phyloP scores from a whole-genome alignment of 1,140 invertebrate species.

The Trichogramma pretiosum region DNA sequence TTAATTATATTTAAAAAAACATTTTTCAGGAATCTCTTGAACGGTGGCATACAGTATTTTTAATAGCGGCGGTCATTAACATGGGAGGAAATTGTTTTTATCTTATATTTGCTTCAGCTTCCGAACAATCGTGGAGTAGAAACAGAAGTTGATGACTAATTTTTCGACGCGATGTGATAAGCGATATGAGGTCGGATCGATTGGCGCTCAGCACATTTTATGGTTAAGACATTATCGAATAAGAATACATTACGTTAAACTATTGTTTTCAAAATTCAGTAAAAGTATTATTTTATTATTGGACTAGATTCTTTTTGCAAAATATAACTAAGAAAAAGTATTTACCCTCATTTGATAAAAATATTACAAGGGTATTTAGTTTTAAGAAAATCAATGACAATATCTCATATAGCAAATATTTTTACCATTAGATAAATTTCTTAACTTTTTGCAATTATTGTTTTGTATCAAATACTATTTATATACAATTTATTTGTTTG shows the following conservation, averaged over 20 bases:
- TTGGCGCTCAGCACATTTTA: slow-evolving; percentile 36
- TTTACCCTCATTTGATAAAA: no score
- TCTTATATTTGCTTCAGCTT: slow-evolving; percentile 71
- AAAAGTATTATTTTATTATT: no score
- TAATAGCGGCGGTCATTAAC: slow-evolving; percentile 73
- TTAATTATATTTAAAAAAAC: slow-evolving; percentile 11
- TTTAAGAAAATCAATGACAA: slow-evolving; percentile 13
- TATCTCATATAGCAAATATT: slow-evolving; percentile 3
- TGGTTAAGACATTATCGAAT: no score
- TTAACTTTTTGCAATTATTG: neutral
- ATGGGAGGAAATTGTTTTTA: slow-evolving; percentile 70
- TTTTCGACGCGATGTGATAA: slow-evolving; percentile 26
- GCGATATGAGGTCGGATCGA: slow-evolving; percentile 28
- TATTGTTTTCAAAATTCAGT: no score
- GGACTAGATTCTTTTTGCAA: neutral
- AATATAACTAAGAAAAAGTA: neutral
- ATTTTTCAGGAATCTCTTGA: slow-evolving; percentile 65
- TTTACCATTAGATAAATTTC: neutral
- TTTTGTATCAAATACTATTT: neutral
- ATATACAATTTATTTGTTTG: neutral
- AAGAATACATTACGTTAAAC: no score
- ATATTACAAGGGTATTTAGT: slow-evolving; percentile 5
- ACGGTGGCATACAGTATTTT: slow-evolving; percentile 83
- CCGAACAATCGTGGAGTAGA: slow-evolving; percentile 67
- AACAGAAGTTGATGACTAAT: slow-evolving; percentile 38